Percentiles rank a stretch among this genome's conserved stretches.
Conservation (phyloP, 2,888 invertebrate genomes). For the Biston stratarius region DNA sequence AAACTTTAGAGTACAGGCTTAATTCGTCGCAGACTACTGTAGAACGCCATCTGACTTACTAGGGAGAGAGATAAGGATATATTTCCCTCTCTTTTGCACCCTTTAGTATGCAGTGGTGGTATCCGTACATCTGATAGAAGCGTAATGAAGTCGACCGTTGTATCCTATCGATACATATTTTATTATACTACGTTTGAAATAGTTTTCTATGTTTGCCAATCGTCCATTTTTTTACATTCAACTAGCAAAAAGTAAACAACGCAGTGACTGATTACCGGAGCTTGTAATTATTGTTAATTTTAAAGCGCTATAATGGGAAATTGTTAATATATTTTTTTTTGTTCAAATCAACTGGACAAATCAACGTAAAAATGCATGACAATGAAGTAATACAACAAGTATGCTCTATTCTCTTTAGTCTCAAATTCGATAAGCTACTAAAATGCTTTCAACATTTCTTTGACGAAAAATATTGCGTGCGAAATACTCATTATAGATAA, state of each 20-base stretch:
- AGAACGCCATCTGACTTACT: too few species aligned
- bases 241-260: not conserved
- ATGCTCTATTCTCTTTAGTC: not conserved
- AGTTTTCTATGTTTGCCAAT: not conserved
- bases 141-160: too few species aligned
- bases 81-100: too few species aligned
- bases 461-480: not conserved
- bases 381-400: not conserved
- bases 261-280: not conserved
- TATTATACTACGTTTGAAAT: too few species aligned
- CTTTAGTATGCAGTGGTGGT: too few species aligned
- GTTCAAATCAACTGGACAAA: not conserved
- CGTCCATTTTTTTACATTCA: not conserved
- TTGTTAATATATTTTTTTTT: not conserved
- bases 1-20: too few species aligned
- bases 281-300: not conserved
- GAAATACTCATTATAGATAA: not conserved
- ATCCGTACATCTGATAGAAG: too few species aligned
- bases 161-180: too few species aligned
- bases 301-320: not conserved
- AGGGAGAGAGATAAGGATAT: too few species aligned
- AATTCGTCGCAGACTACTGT: too few species aligned
- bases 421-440: not conserved
- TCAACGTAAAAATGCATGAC: constrained; percentile 2
- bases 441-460: not conserved